Percentiles rank a stretch among this genome's conserved stretches.
These are phyloP conservation scores for Trinorchestia longiramus DNA, from an alignment of 1,140 invertebrate genomes.

Conservation along the genomic window DNA sequence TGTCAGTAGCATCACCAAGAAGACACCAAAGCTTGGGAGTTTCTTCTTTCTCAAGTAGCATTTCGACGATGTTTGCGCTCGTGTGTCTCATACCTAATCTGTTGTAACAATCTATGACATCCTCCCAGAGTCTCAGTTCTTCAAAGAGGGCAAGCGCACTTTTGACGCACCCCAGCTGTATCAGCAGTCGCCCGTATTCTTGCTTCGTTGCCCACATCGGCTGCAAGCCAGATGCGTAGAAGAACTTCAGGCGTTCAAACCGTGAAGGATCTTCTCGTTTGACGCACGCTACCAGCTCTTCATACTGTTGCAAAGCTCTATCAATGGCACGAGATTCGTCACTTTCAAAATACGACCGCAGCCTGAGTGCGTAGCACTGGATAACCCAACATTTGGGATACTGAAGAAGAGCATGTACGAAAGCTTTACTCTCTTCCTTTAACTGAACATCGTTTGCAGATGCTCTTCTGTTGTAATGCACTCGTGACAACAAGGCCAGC, in stretches of 20 bases:
- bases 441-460: conserved; percentile 61
- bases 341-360: conserved; percentile 83
- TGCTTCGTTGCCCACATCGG: conserved; percentile 79
- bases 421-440: conserved; percentile 65
- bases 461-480: conserved; percentile 69
- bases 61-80: conserved; percentile 87
- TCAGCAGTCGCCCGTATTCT: conserved; percentile 82
- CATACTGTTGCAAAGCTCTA: conserved; percentile 85
- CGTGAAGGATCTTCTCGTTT: conserved; percentile 70
- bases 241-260: conserved; percentile 72
- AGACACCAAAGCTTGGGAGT: conserved; percentile 90
- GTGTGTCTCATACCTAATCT: conserved; percentile 83
- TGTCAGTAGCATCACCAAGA: conserved; percentile 84
- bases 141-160: conserved; percentile 88
- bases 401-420: conserved; percentile 71
- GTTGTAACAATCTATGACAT: conserved; percentile 92
- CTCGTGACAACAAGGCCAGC: conserved; percentile 79
- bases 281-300: conserved; percentile 80
- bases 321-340: conserved; percentile 79
- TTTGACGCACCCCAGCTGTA: conserved; percentile 85
- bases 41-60: conserved; percentile 83
- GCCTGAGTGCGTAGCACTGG: conserved; percentile 62
- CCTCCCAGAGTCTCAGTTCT: conserved; percentile 88
- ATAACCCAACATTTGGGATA: conserved; percentile 67
- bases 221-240: conserved; percentile 73